Conservation (phyloP, 2,113 vertebrate genomes). For the Jaculus jaculus region DNA sequence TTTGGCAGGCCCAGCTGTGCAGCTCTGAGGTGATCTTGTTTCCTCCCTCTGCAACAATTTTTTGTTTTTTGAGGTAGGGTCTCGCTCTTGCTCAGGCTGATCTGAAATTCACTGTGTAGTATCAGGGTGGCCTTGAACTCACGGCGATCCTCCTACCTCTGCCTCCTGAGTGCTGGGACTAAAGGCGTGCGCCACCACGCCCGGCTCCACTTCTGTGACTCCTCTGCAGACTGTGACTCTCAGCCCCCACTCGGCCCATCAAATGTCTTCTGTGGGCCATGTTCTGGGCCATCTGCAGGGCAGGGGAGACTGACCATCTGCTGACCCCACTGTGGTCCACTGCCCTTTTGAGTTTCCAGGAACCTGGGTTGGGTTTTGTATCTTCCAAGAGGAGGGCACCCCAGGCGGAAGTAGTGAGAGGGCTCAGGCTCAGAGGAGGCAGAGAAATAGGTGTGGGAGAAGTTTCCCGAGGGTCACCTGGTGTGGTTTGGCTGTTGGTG, state of each 20-base stretch:
- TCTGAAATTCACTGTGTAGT: no score
- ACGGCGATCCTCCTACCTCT: no score
- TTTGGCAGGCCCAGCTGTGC: background rate
- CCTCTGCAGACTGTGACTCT: background rate
- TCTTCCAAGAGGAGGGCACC: background rate
- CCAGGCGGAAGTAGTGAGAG: background rate
- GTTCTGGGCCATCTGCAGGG: no score
- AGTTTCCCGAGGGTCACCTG: accelerated
- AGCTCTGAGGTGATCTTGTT: background rate
- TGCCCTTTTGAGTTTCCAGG: accelerated
- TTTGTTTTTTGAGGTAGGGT: no score
- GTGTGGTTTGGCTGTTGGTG: background rate
- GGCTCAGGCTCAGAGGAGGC: background rate
- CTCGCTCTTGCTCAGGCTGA: no score
- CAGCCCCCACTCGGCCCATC: no score
- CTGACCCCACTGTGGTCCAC: background rate
- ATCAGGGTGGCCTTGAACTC: no score
- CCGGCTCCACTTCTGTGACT: no score
- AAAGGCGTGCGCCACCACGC: no score
- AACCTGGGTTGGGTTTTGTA: background rate
- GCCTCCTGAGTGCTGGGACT: no score
- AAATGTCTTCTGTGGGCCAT: no score
- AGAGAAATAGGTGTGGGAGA: background rate
- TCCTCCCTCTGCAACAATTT: background rate
- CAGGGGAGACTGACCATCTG: background rate